phyloP scores from a whole-genome alignment of 1,140 invertebrate genomes.

The Cyclina sinensis region DNA sequence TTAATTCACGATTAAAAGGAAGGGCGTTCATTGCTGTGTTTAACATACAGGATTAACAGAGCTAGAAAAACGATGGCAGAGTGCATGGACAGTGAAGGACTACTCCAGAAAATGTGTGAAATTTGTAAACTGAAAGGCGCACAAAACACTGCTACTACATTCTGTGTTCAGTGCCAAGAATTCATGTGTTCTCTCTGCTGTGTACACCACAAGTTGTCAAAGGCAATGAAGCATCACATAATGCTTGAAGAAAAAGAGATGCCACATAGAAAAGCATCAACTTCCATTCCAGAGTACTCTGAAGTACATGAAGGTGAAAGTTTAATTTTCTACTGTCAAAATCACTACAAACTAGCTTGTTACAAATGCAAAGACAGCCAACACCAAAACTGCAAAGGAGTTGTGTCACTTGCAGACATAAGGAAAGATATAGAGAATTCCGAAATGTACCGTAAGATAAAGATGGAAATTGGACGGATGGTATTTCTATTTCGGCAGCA shows the following conservation, averaged over 20 bases:
- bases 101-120: background rate
- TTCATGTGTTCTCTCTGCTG: background rate
- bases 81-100: too few relatives aligned
- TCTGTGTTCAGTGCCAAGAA: constrained; percentile 5
- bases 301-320: background rate
- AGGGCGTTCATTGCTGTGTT: too few relatives aligned
- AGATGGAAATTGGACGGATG: background rate
- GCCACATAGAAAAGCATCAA: background rate
- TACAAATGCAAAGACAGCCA: background rate
- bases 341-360: background rate
- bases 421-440: background rate
- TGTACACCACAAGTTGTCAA: background rate
- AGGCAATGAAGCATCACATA: background rate
- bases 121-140: background rate
- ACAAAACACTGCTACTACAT: background rate
- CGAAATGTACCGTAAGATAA: background rate
- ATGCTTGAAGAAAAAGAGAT: background rate
- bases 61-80: too few relatives aligned
- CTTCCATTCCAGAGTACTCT: background rate
- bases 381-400: background rate
- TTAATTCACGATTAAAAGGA: too few relatives aligned
- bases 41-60: too few relatives aligned
- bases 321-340: background rate
- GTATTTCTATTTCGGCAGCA: background rate
- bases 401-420: background rate